phyloP scores from a whole-genome alignment of 2,888 invertebrate species.

The Tupiocoris notatus region DNA sequence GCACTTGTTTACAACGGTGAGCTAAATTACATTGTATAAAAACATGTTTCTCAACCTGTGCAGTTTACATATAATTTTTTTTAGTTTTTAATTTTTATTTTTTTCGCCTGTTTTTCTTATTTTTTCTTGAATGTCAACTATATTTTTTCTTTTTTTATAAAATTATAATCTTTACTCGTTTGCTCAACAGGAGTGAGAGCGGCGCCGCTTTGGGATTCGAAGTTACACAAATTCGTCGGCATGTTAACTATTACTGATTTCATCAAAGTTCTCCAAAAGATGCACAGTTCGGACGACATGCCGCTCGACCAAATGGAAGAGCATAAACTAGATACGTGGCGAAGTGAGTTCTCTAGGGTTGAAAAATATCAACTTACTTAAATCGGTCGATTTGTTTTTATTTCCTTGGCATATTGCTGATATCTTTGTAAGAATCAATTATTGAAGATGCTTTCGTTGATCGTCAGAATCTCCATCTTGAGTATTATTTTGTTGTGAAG shows the following conservation, averaged over 20 bases:
- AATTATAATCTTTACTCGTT: background rate
- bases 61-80: background rate
- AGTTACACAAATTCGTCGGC: conserved; percentile 88
- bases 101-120: no score
- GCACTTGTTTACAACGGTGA: conserved; percentile 96
- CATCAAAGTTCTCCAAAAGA: conserved; percentile 96
- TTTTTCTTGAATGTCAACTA: no score
- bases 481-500: no score
- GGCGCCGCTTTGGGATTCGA: conserved; percentile 96
- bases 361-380: background rate
- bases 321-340: conserved; percentile 94
- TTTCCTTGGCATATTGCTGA: no score
- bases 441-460: no score
- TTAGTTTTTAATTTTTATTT: no score
- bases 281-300: conserved; percentile 89
- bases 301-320: conserved; percentile 96
- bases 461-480: no score
- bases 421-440: no score
- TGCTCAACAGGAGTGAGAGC: conserved; percentile 80
- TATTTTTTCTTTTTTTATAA: no score
- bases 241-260: conserved; percentile 99
- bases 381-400: background rate
- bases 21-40: conserved; percentile 29
- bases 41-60: background rate
- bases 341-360: conserved; percentile 65